Base-by-base conservation (phyloP, 2,113 vertebrate genomes). In the Marcusenius ussheri region DNA sequence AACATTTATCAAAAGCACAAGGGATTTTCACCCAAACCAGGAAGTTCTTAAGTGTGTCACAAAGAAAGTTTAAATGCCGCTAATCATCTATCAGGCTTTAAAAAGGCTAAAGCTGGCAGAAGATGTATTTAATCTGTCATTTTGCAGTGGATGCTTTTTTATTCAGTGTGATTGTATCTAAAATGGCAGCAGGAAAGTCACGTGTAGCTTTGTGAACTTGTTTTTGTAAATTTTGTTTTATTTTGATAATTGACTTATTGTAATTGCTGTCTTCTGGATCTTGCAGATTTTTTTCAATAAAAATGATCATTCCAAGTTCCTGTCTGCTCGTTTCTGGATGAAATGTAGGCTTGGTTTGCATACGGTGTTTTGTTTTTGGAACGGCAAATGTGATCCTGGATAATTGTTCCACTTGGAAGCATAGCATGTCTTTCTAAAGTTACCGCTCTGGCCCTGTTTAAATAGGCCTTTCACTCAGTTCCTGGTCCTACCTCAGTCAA, bases 141-240 rank as follows among this genome's bases (percentile, higher is more conserved):
- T 31, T 53, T 50, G 24, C 84, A 86, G 13, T 51, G 87, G 3
- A 2, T 24, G 6, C 19, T 24, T 11, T 62, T 88, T 66, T 88
- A 88, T 58, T 74, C 6, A 74, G 62, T 74, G n/a, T 56, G 10
- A 39, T 83, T 83, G 83, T 77, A 35, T 89, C 47, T 89, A 58
- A 66, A 80, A 24, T 80, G 27, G n/a, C 50, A 35, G 74, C 19
- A 77, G 24, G 74, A 89, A 7, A 89, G 49, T 51, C 21, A 51
- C 6, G 8, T 88, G 24, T 19, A 39, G 45, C 46, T 24, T 83
- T 58, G 49, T 49, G 6, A 83, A 49, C 8, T n/a, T 62, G 5
- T 5, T 56, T 56, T 56, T 11, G 15, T 13, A 56, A 83, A 46
- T 9, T 46, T 46, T n/a, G 1, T 83, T 45, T 19, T 83, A 46